Conservation (phyloP, 1,140 invertebrate species). For the Trachymyrmex septentrionalis region DNA sequence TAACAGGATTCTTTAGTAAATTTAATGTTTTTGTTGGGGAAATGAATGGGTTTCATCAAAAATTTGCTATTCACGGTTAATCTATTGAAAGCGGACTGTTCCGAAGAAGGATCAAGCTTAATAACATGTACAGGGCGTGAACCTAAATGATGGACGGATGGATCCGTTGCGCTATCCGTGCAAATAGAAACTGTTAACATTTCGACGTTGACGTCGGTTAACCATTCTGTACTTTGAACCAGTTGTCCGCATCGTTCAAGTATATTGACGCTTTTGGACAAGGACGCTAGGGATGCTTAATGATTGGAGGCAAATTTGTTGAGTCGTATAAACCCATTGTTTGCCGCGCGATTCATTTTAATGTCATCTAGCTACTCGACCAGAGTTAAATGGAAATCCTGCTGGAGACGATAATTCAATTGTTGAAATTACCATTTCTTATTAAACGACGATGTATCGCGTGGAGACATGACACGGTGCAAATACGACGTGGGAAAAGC, state of each 20-base stretch:
- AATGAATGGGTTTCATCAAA: neutral
- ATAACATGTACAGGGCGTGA: constrained; percentile 11
- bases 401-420: constrained; percentile 43
- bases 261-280: constrained; percentile 52
- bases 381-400: constrained; percentile 38
- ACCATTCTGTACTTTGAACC: constrained; percentile 40
- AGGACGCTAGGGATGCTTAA: constrained; percentile 41
- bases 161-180: constrained; percentile 17
- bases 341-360: constrained; percentile 53
- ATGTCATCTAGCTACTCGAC: constrained; percentile 35
- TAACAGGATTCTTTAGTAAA: neutral
- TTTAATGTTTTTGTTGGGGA: neutral
- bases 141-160: constrained; percentile 24
- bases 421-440: constrained; percentile 55
- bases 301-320: constrained; percentile 50
- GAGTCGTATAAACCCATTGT: constrained; percentile 24
- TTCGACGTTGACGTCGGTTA: constrained; percentile 52
- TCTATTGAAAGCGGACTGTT: constrained; percentile 10
- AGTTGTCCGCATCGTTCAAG: constrained; percentile 29
- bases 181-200: constrained; percentile 54
- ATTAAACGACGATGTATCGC: constrained; percentile 50
- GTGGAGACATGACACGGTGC: neutral
- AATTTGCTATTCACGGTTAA: neutral
- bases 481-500: constrained; percentile 38
- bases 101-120: neutral